These are phyloP conservation scores for Batillaria attramentaria DNA, from an alignment of 1,140 invertebrate genomes.

Conservation along the genomic window DNA sequence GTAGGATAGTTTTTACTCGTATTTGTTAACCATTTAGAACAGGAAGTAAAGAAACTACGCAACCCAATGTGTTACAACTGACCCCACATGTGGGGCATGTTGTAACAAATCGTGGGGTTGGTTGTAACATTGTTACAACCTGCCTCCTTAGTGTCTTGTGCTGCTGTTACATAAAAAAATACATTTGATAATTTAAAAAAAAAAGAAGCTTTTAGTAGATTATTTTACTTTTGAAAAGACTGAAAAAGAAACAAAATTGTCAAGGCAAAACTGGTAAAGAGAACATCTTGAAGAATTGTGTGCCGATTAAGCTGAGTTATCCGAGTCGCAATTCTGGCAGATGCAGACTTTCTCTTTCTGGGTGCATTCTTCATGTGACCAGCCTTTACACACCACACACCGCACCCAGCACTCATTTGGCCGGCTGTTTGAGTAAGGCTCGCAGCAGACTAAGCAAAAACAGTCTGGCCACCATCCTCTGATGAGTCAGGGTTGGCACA, in stretches of 20 bases:
- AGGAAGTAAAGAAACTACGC: not conserved
- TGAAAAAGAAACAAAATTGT: not conserved
- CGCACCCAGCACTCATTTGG: not conserved
- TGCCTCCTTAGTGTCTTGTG: not conserved
- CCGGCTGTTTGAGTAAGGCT: not conserved
- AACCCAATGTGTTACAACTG: not conserved
- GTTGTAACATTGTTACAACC: not conserved
- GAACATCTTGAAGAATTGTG: not conserved
- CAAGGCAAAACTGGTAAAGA: not conserved
- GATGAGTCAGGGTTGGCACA: not conserved
- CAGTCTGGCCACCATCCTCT: not conserved
- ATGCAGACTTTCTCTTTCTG: not conserved
- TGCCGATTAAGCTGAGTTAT: not conserved
- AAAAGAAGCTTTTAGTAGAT: not conserved
- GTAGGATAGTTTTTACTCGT: not conserved
- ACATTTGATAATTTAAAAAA: not conserved
- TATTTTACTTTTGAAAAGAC: not conserved
- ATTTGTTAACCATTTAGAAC: not conserved
- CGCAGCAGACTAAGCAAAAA: not conserved
- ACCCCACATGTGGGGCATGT: slow-evolving; percentile 1
- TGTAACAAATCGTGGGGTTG: not conserved
- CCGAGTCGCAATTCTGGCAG: not conserved
- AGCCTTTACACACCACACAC: not conserved
- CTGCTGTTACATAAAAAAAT: not conserved
- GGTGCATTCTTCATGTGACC: not conserved